phyloP scores from a whole-genome alignment of 2,888 invertebrate species.

The Dicyrtoma fusca region DNA sequence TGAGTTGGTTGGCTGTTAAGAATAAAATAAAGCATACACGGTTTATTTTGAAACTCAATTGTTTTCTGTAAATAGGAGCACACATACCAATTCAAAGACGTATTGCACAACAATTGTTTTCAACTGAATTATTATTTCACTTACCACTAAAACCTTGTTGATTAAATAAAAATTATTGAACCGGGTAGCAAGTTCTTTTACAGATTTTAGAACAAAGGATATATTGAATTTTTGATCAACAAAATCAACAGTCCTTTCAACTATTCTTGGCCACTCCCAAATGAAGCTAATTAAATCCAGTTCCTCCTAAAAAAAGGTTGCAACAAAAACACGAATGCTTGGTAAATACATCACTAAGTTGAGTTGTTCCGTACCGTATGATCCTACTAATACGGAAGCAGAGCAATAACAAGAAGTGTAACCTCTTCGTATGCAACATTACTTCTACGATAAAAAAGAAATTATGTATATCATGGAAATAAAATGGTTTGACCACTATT shows the following conservation, averaged over 20 bases:
- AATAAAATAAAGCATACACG: not conserved
- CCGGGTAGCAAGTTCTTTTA: conserved; percentile 37
- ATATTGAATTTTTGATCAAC: conserved; percentile 19
- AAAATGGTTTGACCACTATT: too few relatives aligned
- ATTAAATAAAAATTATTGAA: conserved; percentile 46
- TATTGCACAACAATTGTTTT: conserved; percentile 5
- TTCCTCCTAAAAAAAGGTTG: conserved; percentile 41
- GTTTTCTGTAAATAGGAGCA: not conserved
- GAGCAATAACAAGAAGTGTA: too few relatives aligned
- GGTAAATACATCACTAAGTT: too few relatives aligned
- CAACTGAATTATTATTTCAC: conserved; percentile 11
- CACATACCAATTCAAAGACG: not conserved
- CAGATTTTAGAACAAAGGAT: conserved; percentile 21
- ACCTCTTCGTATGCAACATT: too few relatives aligned
- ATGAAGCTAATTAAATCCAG: conserved; percentile 36
- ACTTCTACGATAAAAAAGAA: too few relatives aligned
- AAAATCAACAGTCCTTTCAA: conserved; percentile 40
- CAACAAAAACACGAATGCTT: not conserved
- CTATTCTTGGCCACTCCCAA: conserved; percentile 45
- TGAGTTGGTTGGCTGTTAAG: conserved; percentile 35
- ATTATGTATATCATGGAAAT: too few relatives aligned
- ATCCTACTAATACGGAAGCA: not conserved
- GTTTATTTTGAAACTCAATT: not conserved
- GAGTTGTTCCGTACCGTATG: not conserved
- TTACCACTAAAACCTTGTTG: conserved; percentile 43